These are phyloP conservation scores for Ganaspis sp. DNA, from an alignment of 1,140 invertebrate species.

Conservation along the genomic window DNA sequence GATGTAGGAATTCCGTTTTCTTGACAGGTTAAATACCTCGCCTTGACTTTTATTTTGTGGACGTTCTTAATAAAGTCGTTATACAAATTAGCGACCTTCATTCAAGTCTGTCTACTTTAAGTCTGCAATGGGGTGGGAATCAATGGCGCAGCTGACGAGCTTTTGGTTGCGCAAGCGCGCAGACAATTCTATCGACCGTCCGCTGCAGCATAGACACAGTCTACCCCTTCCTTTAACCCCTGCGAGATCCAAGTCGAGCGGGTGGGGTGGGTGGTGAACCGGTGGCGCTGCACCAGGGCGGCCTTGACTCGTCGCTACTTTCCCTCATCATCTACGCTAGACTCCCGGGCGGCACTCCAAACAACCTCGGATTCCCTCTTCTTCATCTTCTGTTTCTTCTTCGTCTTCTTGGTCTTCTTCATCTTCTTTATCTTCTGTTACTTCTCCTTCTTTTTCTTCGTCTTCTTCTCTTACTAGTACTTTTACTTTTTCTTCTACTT, in stretches of 20 bases:
- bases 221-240: conserved; percentile 67
- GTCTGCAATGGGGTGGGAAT: conserved; percentile 62
- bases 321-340: conserved; percentile 61
- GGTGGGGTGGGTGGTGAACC: conserved; percentile 51
- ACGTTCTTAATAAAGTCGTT: conserved; percentile 35
- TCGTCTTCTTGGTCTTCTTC: background rate
- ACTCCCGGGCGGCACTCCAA: conserved; percentile 51
- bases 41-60: background rate
- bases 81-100: conserved; percentile 63
- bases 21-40: background rate
- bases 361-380: background rate
- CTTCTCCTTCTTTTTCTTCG: background rate
- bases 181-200: conserved; percentile 74
- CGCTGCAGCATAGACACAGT: conserved; percentile 70
- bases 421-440: background rate
- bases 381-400: background rate
- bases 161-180: conserved; percentile 68
- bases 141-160: conserved; percentile 74
- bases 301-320: conserved; percentile 71
- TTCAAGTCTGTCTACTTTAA: conserved; percentile 69
- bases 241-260: conserved; percentile 33
- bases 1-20: conserved; percentile 12
- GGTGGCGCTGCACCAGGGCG: conserved; percentile 54
- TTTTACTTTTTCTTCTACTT: too few relatives aligned
- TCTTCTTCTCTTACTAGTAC: too few relatives aligned